Conservation (phyloP, 2,113 vertebrate genomes). For the Nothocercus julius region DNA sequence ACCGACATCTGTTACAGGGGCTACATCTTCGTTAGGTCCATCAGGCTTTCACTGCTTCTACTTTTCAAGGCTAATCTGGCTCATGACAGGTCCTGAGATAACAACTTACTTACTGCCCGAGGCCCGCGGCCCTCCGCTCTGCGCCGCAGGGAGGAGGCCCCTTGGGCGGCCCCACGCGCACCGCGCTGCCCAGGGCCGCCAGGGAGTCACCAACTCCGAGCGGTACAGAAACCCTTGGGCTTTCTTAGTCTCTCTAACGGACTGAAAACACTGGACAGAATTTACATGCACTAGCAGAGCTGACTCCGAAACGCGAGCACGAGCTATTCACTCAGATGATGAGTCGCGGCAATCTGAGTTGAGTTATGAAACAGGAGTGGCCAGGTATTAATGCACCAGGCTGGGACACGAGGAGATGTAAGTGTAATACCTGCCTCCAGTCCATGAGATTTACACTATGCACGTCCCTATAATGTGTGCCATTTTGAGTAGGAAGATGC, state of each 20-base stretch:
- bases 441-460: neutral
- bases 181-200: neutral
- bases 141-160: neutral
- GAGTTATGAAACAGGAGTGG: neutral
- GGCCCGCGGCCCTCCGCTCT: neutral
- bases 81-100: neutral
- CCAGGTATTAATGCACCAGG: neutral
- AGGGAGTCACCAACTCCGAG: neutral
- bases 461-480: accelerated
- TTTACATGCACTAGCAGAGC: neutral
- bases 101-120: neutral
- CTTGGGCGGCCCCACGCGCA: neutral
- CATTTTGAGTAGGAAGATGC: accelerated
- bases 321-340: neutral
- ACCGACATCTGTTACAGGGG: accelerated
- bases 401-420: neutral
- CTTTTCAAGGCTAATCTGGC: neutral
- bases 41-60: neutral
- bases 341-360: neutral
- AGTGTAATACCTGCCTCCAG: neutral
- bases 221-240: neutral
- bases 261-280: neutral
- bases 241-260: neutral
- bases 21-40: neutral
- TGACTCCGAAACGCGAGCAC: neutral